Percentiles rank a stretch among this genome's conserved stretches.
These are phyloP conservation scores for Potorous gilbertii DNA, from an alignment of 2,797 vertebrate species.

Conservation along the genomic window DNA sequence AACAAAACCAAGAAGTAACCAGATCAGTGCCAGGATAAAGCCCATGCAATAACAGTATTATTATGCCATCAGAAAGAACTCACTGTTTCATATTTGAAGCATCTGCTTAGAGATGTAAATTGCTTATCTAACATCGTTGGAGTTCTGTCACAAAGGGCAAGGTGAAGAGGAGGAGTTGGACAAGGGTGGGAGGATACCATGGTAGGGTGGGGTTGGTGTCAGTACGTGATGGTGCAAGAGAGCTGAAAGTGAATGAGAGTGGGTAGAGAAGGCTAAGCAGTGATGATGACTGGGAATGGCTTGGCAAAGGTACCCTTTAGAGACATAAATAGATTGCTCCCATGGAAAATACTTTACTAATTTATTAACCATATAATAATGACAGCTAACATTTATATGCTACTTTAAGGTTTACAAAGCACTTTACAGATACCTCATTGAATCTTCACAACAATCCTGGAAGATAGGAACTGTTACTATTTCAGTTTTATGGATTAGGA, in stretches of 20 bases:
- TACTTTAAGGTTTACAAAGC: not conserved
- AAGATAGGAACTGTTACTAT: not conserved
- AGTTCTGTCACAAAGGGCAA: not conserved
- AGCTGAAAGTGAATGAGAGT: not conserved
- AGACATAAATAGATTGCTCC: not conserved
- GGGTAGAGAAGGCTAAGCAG: not conserved
- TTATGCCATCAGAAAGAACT: not conserved
- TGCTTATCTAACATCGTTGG: not conserved
- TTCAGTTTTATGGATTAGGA: not conserved
- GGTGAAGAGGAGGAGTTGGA: not conserved
- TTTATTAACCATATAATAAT: not conserved
- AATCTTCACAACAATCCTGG: not conserved
- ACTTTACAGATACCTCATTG: not conserved
- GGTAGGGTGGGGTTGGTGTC: not conserved
- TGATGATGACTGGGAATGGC: not conserved
- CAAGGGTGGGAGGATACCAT: not conserved
- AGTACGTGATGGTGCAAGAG: not conserved
- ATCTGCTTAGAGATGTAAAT: not conserved
- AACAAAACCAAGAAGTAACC: conserved; percentile 48
- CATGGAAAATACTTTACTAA: not conserved
- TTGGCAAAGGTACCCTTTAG: not conserved
- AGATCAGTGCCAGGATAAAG: not conserved
- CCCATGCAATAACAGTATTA: not conserved
- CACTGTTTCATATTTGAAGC: conserved; percentile 12
- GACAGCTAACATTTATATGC: not conserved